phyloP scores from a whole-genome alignment of 2,888 invertebrate genomes.

The Ophion slaviceki region DNA sequence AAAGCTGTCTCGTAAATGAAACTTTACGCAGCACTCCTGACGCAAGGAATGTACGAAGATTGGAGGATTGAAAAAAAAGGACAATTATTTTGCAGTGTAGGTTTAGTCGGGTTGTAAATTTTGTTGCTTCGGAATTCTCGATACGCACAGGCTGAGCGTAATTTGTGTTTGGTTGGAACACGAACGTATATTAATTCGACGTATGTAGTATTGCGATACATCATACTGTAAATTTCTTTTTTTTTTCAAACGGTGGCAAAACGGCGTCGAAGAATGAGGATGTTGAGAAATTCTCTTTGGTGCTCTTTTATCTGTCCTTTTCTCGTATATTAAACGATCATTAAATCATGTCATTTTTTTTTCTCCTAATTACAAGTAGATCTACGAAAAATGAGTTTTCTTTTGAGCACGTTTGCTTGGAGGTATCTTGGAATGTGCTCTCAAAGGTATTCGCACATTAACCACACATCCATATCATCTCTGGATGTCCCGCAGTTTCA shows the following conservation, averaged over 20 bases:
- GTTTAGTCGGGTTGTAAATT: conserved; percentile 43
- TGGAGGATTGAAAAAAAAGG: conserved; percentile 1
- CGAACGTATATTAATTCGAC: conserved; percentile 34
- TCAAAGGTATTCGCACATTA: conserved; percentile 12
- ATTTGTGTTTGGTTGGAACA: conserved; percentile 38
- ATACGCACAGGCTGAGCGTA: conserved; percentile 29
- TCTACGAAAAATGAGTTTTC: conserved; percentile 7
- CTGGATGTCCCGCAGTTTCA: background rate
- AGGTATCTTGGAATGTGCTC: conserved; percentile 19
- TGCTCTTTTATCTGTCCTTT: background rate
- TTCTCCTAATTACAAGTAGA: conserved; percentile 20
- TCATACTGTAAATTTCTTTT: background rate
- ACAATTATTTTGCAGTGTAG: conserved; percentile 23
- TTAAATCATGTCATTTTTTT: background rate
- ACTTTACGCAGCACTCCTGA: background rate
- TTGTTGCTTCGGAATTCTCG: conserved; percentile 7
- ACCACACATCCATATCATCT: conserved; percentile 15
- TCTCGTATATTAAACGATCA: no score
- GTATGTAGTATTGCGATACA: conserved; percentile 23
- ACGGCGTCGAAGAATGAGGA: conserved; percentile 45
- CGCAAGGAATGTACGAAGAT: background rate
- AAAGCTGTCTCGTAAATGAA: conserved; percentile 16
- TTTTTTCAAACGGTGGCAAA: conserved; percentile 22
- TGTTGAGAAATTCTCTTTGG: conserved; percentile 10
- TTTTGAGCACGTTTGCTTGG: conserved; percentile 24